These are phyloP conservation scores for Drosophila subobscura DNA, from an alignment of 1,140 invertebrate genomes.

Conservation along the genomic window DNA sequence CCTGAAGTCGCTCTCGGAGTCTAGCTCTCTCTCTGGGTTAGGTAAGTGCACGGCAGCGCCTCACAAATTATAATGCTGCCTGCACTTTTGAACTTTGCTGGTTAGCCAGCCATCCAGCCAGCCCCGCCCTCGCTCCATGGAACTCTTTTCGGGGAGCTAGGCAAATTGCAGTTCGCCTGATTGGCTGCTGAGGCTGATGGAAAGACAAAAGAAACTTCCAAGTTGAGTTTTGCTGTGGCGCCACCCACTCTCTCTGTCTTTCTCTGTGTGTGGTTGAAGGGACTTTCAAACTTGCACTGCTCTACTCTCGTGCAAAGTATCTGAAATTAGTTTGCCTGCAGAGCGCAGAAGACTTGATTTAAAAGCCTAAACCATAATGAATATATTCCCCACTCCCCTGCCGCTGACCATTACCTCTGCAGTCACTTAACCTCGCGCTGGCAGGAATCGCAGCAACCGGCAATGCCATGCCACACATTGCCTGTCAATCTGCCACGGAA, in stretches of 20 bases:
- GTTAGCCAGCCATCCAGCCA: background rate
- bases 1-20: constrained; percentile 24
- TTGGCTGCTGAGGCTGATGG: constrained; percentile 38
- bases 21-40: constrained; percentile 54
- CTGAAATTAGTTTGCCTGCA: constrained; percentile 29
- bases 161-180: constrained; percentile 70
- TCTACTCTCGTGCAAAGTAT: background rate
- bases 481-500: constrained; percentile 58
- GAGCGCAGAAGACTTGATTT: constrained; percentile 4
- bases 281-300: too few species aligned
- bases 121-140: background rate
- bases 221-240: background rate
- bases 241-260: too few species aligned
- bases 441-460: constrained; percentile 21
- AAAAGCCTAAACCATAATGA: constrained; percentile 11
- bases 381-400: constrained; percentile 46
- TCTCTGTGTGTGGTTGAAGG: constrained; percentile 13
- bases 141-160: constrained; percentile 27
- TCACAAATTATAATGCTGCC: constrained; percentile 77
- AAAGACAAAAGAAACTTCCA: constrained; percentile 71
- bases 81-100: constrained; percentile 75
- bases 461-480: constrained; percentile 25
- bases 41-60: constrained; percentile 72
- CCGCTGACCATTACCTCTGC: constrained; percentile 47
- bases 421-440: constrained; percentile 36